Evolutionary conservation across 2,888 invertebrate species (phyloP).

Genomic region (Tiliacea aurago): DNA sequence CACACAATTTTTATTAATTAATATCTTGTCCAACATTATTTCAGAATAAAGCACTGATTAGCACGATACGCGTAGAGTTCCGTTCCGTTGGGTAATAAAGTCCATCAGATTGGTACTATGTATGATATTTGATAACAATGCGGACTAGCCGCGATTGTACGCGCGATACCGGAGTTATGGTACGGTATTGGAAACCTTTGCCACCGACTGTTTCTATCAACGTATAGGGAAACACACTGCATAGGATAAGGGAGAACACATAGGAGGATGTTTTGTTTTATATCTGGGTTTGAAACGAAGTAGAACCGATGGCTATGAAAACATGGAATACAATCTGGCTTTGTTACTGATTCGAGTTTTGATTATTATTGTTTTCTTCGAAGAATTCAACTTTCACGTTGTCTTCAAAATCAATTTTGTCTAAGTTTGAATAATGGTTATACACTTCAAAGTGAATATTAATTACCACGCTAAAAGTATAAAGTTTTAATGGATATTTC

Average conservation of each 20-base stretch:
- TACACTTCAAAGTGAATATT: slow-evolving; percentile 27
- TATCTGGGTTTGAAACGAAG: neutral
- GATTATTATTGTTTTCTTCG: neutral
- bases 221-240: neutral
- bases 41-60: slow-evolving; percentile 32
- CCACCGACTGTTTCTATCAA: slow-evolving; percentile 3
- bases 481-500: slow-evolving; percentile 54
- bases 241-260: neutral
- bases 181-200: slow-evolving; percentile 24
- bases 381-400: neutral
- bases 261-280: neutral
- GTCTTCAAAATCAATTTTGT: neutral
- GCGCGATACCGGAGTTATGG: slow-evolving; percentile 30
- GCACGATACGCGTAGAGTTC: slow-evolving; percentile 23
- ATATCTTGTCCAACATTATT: slow-evolving; percentile 34
- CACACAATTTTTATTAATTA: neutral
- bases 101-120: slow-evolving; percentile 53
- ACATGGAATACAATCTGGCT: neutral
- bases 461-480: slow-evolving; percentile 33
- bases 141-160: slow-evolving; percentile 33
- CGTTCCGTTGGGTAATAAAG: slow-evolving; percentile 50
- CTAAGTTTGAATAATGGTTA: slow-evolving; percentile 9
- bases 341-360: neutral
- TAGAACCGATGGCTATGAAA: neutral
- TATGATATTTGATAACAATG: slow-evolving; percentile 54